phyloP scores from a whole-genome alignment of 2,888 invertebrate species.

The Seira sanloemensis region DNA sequence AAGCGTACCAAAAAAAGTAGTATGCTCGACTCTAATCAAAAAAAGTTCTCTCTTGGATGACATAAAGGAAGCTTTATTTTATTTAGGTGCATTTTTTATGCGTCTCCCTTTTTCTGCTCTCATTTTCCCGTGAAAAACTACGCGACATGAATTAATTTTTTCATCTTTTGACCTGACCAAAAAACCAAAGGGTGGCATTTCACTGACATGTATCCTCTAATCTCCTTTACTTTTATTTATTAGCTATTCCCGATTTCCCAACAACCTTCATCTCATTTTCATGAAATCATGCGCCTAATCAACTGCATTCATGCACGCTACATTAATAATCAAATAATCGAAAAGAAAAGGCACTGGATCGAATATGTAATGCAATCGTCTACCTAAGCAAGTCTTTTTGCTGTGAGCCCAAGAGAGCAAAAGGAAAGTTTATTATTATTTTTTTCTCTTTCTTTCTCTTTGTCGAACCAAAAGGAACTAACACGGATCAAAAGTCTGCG shows the following conservation, averaged over 20 bases:
- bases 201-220: slow-evolving; percentile 31
- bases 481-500: background rate
- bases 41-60: slow-evolving; percentile 26
- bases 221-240: slow-evolving; percentile 28
- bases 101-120: slow-evolving; percentile 44
- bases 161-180: slow-evolving; percentile 36
- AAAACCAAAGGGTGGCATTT: slow-evolving; percentile 47
- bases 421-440: slow-evolving; percentile 11
- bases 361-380: background rate
- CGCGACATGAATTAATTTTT: slow-evolving; percentile 26
- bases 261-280: slow-evolving; percentile 33
- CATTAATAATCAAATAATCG: slow-evolving; percentile 30
- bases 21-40: slow-evolving; percentile 22
- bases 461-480: background rate
- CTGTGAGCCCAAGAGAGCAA: background rate
- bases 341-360: slow-evolving; percentile 6
- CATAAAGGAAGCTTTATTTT: background rate
- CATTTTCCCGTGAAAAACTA: slow-evolving; percentile 34
- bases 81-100: slow-evolving; percentile 45
- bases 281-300: slow-evolving; percentile 53
- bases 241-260: slow-evolving; percentile 32
- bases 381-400: background rate
- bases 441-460: background rate
- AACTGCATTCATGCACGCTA: slow-evolving; percentile 34
- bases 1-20: slow-evolving; percentile 27